phyloP scores from a whole-genome alignment of 2,888 invertebrate species.

The Eupeodes luniger region DNA sequence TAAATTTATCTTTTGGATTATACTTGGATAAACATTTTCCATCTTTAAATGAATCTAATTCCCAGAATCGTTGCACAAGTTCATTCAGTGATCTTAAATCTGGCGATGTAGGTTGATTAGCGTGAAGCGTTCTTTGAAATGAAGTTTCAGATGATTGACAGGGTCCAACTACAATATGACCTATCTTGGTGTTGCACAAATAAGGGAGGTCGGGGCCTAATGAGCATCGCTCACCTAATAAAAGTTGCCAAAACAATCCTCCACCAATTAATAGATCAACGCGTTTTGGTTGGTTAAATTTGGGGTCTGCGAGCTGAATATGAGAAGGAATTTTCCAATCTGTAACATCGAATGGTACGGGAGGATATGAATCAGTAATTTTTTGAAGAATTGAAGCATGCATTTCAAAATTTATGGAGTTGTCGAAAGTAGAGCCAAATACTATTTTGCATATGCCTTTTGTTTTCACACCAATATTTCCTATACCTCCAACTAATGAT shows the following conservation, averaged over 20 bases:
- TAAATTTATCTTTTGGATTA: background rate
- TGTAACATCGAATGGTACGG: no score
- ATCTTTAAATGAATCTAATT: background rate
- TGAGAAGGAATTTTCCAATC: conserved; percentile 5
- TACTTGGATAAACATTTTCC: background rate
- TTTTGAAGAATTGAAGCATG: no score
- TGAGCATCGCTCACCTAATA: background rate
- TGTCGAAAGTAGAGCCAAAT: no score
- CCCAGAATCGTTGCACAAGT: background rate
- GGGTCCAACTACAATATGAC: background rate
- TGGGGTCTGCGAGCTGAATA: conserved; percentile 6
- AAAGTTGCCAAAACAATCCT: background rate
- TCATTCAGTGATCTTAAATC: background rate
- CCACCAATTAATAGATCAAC: no score
- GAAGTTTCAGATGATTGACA: background rate
- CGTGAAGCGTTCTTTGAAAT: background rate
- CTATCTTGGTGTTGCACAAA: background rate
- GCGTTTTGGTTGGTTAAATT: background rate
- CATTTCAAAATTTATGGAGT: no score
- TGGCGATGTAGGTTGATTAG: background rate
- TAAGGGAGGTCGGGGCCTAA: background rate
- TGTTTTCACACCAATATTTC: background rate
- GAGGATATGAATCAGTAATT: no score
- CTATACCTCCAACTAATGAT: background rate
- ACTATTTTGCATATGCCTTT: no score